Evolutionary conservation across 2,113 vertebrate genomes (phyloP).

Genomic region (Stigmatopora argus): DNA sequence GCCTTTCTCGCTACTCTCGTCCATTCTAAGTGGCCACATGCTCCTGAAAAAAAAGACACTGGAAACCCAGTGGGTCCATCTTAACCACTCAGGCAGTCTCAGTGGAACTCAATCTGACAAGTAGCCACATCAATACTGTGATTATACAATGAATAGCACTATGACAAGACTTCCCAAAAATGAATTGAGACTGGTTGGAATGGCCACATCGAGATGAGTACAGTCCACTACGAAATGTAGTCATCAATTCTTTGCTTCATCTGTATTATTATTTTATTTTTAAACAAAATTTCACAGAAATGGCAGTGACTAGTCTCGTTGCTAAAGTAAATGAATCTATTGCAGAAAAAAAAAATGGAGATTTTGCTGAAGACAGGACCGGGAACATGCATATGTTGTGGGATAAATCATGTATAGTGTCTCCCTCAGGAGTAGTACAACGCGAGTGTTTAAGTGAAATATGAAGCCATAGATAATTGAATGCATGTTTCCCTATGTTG

Average conservation of each 20-base stretch:
- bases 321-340: constrained; percentile 19
- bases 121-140: constrained; percentile 23
- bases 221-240: no score
- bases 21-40: constrained; percentile 9
- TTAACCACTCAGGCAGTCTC: constrained; percentile 18
- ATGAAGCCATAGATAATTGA: constrained; percentile 55
- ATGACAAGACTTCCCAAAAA: no score
- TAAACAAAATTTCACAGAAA: no score
- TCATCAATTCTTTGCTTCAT: no score
- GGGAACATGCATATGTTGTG: constrained; percentile 37
- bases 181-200: no score
- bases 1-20: constrained; percentile 25
- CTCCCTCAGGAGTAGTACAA: constrained; percentile 36
- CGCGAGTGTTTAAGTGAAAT: constrained; percentile 57
- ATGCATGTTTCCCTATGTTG: constrained; percentile 44
- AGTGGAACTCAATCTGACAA: constrained; percentile 34
- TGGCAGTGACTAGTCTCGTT: no score
- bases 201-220: no score
- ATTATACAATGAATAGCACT: constrained; percentile 36
- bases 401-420: constrained; percentile 54
- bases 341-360: constrained; percentile 19
- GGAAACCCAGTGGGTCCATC: constrained; percentile 21
- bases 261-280: no score
- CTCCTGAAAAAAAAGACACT: constrained; percentile 12
- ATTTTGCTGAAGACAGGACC: constrained; percentile 24